Evolutionary conservation across 37 sponge, comb jelly and placozoan species (phyloP), one percentile per base, ranked within the genome.

Genomic region (Cliona cf. orientalis): DNA sequence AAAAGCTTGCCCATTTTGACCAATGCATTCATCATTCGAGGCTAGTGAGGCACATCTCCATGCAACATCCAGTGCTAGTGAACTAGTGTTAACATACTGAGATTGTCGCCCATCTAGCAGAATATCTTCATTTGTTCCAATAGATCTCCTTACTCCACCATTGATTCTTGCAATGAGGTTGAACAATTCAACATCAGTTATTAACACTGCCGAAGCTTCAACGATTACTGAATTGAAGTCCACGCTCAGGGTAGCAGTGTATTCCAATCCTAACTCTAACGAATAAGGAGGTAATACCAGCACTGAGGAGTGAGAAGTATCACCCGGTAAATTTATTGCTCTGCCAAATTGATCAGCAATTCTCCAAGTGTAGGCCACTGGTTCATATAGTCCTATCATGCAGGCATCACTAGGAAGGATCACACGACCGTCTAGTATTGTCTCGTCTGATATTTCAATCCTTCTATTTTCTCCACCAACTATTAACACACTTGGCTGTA

Each of bases 271-370:
- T 17, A 63, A 68, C 2, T 38, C 46, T 19, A 89, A 65, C 5
- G 75, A 63, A 38, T 19, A 11, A 12, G 84, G 57, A 5, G 84
- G 79, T 43, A 89, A 61, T 34, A 66, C 37, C 3, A 89, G 71
- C 35, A 66, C 37, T 12, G 84, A 71, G 19, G 37, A 53, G 17
- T 61, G 28, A 21, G 66, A 38, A 31, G 38, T 74, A 40, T 45
- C 56, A 0, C n/a, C 42, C 1, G 66, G 76, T 23, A 86, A 42
- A 0, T 46, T 29, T 58, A 80, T n/a, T 14, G 55, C n/a, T n/a
- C n/a, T n/a, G n/a, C n/a, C n/a, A n/a, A n/a, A n/a, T n/a, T n/a
- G n/a, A n/a, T n/a, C n/a, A n/a, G n/a, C n/a, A n/a, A n/a, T n/a
- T n/a, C n/a, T n/a, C n/a, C n/a, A n/a, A n/a, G n/a, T n/a, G n/a